phyloP scores from a whole-genome alignment of 1,140 invertebrate species.

The Drosophila pachea region DNA sequence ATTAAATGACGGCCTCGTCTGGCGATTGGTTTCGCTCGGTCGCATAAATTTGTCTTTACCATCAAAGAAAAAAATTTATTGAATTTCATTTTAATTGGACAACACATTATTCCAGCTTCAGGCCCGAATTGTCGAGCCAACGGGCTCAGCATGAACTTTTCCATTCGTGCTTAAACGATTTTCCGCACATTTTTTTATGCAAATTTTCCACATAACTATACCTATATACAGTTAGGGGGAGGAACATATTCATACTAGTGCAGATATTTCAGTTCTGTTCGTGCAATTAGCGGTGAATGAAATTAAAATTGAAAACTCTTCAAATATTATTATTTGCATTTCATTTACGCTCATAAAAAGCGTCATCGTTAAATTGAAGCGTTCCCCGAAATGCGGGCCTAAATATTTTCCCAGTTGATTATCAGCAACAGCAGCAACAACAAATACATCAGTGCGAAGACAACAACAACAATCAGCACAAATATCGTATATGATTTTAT shows the following conservation, averaged over 20 bases:
- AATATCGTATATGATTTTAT: conserved; percentile 42
- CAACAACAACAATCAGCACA: not conserved
- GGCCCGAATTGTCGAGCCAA: conserved; percentile 23
- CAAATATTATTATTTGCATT: conserved; percentile 52
- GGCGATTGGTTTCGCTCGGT: conserved; percentile 7
- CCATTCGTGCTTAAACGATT: conserved; percentile 1
- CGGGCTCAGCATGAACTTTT: not conserved
- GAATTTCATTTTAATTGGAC: conserved; percentile 61
- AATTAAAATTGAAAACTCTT: conserved; percentile 52
- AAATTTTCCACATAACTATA: not conserved
- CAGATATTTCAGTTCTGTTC: conserved; percentile 36
- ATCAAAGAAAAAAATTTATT: conserved; percentile 46
- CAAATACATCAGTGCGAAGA: too few species aligned
- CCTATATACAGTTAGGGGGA: conserved; percentile 19
- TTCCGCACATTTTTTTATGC: conserved; percentile 8
- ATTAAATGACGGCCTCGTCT: conserved; percentile 27
- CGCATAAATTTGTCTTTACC: conserved; percentile 54
- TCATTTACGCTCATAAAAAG: conserved; percentile 47
- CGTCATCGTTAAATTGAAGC: conserved; percentile 51
- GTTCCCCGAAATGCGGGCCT: conserved; percentile 18
- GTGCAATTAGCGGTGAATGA: conserved; percentile 55
- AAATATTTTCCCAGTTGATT: conserved; percentile 33
- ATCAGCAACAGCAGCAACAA: conserved; percentile 18
- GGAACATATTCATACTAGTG: conserved; percentile 21
- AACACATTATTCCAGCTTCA: conserved; percentile 50